phyloP scores from a whole-genome alignment of 37 sponge, comb jelly and placozoan species.

The Chondrilla cf. caribensis region DNA sequence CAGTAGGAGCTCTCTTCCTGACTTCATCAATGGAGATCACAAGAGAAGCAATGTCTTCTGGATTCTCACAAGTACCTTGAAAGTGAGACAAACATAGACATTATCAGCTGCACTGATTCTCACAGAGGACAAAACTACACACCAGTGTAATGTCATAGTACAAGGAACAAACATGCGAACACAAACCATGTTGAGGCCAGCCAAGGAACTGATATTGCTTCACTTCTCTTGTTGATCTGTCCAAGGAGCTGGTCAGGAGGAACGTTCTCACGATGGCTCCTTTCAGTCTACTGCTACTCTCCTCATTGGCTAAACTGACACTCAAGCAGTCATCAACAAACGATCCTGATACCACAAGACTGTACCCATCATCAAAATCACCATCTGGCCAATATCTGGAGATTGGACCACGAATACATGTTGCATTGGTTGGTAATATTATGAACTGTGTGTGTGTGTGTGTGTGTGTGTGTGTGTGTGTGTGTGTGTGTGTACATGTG shows the following conservation, averaged over 20 bases:
- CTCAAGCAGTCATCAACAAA: conserved; percentile 28
- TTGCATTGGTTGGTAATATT: too few species aligned
- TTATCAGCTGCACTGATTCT: too few species aligned
- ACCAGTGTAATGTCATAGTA: too few species aligned
- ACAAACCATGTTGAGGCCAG: conserved; percentile 38
- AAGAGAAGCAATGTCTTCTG: conserved; percentile 14
- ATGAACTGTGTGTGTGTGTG: too few species aligned
- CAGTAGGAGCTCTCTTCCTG: background rate
- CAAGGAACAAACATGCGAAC: too few species aligned
- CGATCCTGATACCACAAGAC: conserved; percentile 37
- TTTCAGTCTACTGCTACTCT: background rate
- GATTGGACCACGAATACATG: background rate
- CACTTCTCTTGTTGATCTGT: conserved; percentile 16
- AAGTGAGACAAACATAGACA: background rate
- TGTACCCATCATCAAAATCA: background rate
- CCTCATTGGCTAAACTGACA: conserved; percentile 16
- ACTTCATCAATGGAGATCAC: background rate
- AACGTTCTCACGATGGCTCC: background rate
- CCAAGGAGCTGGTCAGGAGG: conserved; percentile 22
- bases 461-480: too few species aligned
- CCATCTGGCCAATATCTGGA: conserved; percentile 29
- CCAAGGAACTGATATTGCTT: conserved; percentile 27
- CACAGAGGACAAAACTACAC: too few species aligned
- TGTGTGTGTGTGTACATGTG: too few species aligned
- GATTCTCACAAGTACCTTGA: conserved; percentile 5